Evolutionary conservation across 1,140 invertebrate genomes (phyloP), one percentile per base, ranked within the genome.

Genomic region (Drosophila miranda): DNA sequence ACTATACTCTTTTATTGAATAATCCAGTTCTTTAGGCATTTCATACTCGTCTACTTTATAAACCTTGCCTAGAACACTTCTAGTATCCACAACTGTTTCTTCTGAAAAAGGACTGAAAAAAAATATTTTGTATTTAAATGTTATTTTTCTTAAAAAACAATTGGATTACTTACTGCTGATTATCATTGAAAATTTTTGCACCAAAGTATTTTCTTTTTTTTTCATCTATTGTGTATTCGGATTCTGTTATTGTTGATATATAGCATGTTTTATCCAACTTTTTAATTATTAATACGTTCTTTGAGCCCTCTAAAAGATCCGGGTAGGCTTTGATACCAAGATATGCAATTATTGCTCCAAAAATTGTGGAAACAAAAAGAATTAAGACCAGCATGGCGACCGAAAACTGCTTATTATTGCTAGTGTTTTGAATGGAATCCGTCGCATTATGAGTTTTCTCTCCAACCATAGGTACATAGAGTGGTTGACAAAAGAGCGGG

Each of bases 201-300:
- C 61, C 26, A 3, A 13, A 42, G 9, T 52, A 30, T 21, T 50
- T 55, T 23, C 46, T n/a, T 48, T 23, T 57, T 49, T 42, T 26
- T 7, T 64, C 16, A 7, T 14, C 16, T 13, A 62, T 73, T 1
- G 43, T 16, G n/a, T 62, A 56, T 19, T 75, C 46, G 3, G 69
- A 58, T 6, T 80, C 79, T 6, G 54, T 44, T 43, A 83, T 83
- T 5, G 79, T 80, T n/a, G 79, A 80, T 16, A 83, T 46, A 28
- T 71, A 68, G 44, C 74, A 77, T 0, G 59, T 55, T 30, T 72
- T 67, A 30, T 83, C 79, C 1, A 72, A 55, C 44, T 80, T 63
- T 45, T 87, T 83, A 7, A 87, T 72, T 1, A 83, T 71, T 9
- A 87, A 9, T 0, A 87, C 79, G 63, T 87, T 83, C 26, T 87